Conservation (phyloP, 2,888 invertebrate genomes). For the Oasisia sp. region DNA sequence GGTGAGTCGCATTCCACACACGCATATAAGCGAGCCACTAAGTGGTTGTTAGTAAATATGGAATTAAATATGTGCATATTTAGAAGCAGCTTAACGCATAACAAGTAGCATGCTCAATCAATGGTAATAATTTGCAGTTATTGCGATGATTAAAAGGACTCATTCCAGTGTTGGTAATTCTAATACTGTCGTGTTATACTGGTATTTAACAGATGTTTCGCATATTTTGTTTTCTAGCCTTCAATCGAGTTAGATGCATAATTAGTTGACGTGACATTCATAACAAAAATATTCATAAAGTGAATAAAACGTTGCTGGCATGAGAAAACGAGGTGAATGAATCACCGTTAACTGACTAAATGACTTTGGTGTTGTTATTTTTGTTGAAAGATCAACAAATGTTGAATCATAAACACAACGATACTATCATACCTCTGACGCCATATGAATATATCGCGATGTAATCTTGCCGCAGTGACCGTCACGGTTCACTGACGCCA, state of each 20-base stretch:
- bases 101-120: no score
- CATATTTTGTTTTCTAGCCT: neutral
- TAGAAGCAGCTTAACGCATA: neutral
- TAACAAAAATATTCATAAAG: neutral
- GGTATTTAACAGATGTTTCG: neutral
- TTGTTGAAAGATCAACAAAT: neutral
- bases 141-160: neutral
- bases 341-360: no score
- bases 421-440: neutral
- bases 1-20: neutral
- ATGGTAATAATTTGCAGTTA: neutral
- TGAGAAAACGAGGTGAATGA: no score
- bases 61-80: neutral
- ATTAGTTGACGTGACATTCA: neutral
- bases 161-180: neutral
- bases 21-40: neutral
- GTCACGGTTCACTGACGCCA: neutral
- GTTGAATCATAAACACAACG: neutral
- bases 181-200: neutral
- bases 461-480: neutral
- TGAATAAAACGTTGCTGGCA: neutral
- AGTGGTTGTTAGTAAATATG: neutral
- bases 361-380: neutral
- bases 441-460: neutral
- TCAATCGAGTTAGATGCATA: neutral